Base-by-base conservation (phyloP, 2,113 vertebrate species). In the Pomatostomus ruficeps region DNA sequence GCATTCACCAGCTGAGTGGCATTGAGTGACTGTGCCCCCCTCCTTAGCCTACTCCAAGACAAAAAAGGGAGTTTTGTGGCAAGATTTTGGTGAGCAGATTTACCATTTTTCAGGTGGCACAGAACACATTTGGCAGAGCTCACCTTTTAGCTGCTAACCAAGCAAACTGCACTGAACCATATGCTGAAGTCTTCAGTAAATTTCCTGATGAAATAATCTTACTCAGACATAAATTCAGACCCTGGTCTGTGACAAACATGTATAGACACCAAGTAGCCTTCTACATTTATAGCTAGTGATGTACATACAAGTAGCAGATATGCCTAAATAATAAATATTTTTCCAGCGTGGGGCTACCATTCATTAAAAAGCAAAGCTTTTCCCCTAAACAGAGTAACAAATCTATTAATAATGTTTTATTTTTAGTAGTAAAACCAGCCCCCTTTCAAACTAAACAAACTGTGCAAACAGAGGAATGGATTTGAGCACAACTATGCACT, bases 241-340 rank as follows among this genome's bases (percentile, higher is more conserved):
- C 17, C n/a, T 51, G 9, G 12, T 28, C 26, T 48, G 16, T 36
- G n/a, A 46, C 48, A 87, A 57, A 52, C 12, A 42, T 24, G 5
- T 7, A 49, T 4, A 46, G 4, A 36, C 7, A 67, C 21, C 65
- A 65, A 65, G 14, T 1, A 84, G 22, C 17, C 14, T 7, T 76
- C 38, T 24, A 67, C 9, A 72, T n/a, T 62, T 51, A 40, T 5
- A 71, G 40, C 9, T 46, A 40, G 18, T 22, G 13, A 51, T 3
- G 2, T 45, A 38, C 6, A 4, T 28, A 48, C 0, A 0, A 4
- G n/a, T 28, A 65, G 62, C 36, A 72, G 33, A 5, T 25, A 38
- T 1, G 5, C 8, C 58, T 77, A 48, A 83, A 76, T 18, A 83
- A 48, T 5, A 79, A 83, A 9, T 36, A 68, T 11, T 80, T 73